Percentiles rank a stretch among this genome's conserved stretches.
These are phyloP conservation scores for Margarornis squamiger DNA, from an alignment of 2,797 vertebrate species.

Conservation along the genomic window DNA sequence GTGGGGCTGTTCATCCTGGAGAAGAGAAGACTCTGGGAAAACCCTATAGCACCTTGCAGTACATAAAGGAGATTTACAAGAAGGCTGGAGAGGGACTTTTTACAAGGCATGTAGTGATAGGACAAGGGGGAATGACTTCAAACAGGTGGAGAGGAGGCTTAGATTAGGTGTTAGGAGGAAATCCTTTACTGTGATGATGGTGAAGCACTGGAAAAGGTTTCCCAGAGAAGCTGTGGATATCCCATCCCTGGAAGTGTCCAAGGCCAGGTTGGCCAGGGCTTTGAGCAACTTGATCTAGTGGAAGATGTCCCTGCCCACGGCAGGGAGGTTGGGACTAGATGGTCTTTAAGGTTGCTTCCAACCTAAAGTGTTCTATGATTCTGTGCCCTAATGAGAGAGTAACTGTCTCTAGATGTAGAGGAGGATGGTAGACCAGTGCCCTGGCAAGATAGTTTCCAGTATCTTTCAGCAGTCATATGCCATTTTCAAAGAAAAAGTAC, in stretches of 20 bases:
- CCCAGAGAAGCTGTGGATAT: background rate
- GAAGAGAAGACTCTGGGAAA: too few species aligned
- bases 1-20: too few species aligned
- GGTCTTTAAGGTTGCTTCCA: background rate
- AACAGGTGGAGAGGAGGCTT: background rate
- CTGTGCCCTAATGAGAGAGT: background rate
- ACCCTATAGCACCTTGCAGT: background rate
- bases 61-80: background rate
- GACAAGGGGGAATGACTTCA: background rate
- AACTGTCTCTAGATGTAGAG: background rate
- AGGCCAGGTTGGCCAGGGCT: background rate
- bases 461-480: background rate
- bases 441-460: background rate
- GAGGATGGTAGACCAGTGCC: background rate
- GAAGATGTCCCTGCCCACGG: background rate
- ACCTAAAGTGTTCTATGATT: background rate
- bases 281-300: background rate
- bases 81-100: background rate
- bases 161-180: background rate
- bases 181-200: background rate
- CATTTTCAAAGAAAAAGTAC: background rate
- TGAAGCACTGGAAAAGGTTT: background rate
- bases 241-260: background rate
- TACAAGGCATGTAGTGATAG: background rate
- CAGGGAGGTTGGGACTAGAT: background rate